Evolutionary conservation across 2,888 invertebrate species (phyloP).

Genomic region (Xylota segnis): DNA sequence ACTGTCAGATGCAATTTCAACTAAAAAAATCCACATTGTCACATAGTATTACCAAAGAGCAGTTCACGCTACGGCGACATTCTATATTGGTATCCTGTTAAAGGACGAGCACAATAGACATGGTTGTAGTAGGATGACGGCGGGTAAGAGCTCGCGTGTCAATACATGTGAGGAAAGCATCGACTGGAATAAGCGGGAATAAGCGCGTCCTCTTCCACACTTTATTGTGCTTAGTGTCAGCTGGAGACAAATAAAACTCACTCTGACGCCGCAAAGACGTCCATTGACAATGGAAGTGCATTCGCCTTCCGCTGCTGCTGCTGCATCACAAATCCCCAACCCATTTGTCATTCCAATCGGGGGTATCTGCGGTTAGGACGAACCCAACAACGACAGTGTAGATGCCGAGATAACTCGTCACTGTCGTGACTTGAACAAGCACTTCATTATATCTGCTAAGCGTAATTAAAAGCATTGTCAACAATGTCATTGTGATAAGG

Average conservation of each 20-base stretch:
- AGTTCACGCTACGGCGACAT: background rate
- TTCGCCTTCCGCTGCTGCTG: background rate
- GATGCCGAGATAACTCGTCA: constrained; percentile 17
- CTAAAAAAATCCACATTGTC: background rate
- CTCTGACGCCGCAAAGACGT: background rate
- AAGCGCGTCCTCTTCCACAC: background rate
- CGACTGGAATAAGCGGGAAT: constrained; percentile 3
- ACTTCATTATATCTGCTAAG: constrained; percentile 47
- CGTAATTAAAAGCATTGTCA: constrained; percentile 64
- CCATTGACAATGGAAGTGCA: background rate
- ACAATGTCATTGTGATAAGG: constrained; percentile 38
- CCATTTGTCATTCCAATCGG: background rate
- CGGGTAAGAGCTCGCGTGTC: constrained; percentile 2
- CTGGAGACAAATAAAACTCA: constrained; percentile 14
- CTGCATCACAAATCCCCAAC: constrained; percentile 6
- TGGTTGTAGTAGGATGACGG: background rate
- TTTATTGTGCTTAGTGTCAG: constrained; percentile 8
- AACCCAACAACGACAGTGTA: background rate
- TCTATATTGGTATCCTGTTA: background rate
- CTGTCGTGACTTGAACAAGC: constrained; percentile 35
- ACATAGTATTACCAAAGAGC: background rate
- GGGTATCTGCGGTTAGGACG: background rate
- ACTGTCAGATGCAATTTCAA: constrained; percentile 32
- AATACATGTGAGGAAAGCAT: constrained; percentile 7
- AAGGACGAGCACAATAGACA: background rate